Evolutionary conservation across 2,888 invertebrate genomes (phyloP), one percentile per base, ranked within the genome.

Genomic region (Torymus texanus): DNA sequence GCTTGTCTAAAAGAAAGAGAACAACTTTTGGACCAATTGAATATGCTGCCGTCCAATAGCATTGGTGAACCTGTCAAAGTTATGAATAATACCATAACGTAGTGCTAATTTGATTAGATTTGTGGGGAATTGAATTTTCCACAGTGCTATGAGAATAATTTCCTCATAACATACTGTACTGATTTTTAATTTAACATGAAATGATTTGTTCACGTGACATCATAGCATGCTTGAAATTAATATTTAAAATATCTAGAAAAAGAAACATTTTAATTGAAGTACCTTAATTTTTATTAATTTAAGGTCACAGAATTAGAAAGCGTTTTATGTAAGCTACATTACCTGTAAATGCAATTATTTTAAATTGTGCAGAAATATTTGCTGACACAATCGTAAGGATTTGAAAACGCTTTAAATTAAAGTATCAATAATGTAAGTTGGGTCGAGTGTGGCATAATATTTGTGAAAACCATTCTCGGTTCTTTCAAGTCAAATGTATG

Each of bases 1-100:
- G 78, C 84, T 2, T 89, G 89, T 71, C 75, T 90, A 10, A 84
- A 88, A 18, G 90, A 90, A 70, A 85, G 90, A n/a, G 90, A 90
- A 67, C 85, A 82, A 75, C 84, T 90, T 2, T 82, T 90, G 18
- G 88, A 89, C 75, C 90, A 90, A 81, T 82, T 90, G n/a, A 89
- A 89, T 53, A 86, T 88, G 84, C 80, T 89, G 79, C 89, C 88
- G 68, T 86, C 87, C 18, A 89, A 88, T 80, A 87, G 84, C 76
- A 84, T 88, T 83, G 88, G 88, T 75, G 88, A 89, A 82, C 85
- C 88, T 10, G 83, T 87, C 13, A 76, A 73, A 76, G 78, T 82
- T 63, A 10, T 80, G 1, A 82, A 81, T 58, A 75, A 74, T 13
- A 66, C 29, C 62, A 16, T 68, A 21, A 78, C 63, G 55, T 75